Conservation (phyloP, 2,888 invertebrate genomes). For the Hecatera dysodea region DNA sequence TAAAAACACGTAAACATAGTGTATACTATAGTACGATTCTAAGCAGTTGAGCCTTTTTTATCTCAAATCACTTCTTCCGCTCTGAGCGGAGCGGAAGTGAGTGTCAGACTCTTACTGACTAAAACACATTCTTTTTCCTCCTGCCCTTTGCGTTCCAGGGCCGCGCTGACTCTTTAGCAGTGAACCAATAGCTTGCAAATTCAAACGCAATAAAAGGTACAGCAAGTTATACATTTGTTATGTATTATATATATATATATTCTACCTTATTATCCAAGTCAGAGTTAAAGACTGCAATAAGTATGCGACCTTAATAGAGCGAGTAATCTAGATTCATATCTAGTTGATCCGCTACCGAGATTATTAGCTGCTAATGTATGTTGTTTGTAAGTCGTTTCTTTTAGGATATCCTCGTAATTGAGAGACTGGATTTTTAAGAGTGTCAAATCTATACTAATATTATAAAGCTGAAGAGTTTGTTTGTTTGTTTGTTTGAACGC, state of each 20-base stretch:
- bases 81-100: no score
- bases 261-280: constrained; percentile 19
- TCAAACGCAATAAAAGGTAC: neutral
- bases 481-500: no score
- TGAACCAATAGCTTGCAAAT: neutral
- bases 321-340: constrained; percentile 46
- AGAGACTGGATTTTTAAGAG: neutral
- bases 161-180: no score
- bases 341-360: constrained; percentile 31
- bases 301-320: constrained; percentile 51
- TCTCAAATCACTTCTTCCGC: no score
- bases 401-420: constrained; percentile 16
- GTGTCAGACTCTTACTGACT: no score
- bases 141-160: no score
- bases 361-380: constrained; percentile 35
- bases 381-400: constrained; percentile 25
- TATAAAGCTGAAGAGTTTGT: no score
- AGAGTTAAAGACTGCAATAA: constrained; percentile 34
- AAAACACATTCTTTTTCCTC: no score
- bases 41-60: no score
- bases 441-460: neutral
- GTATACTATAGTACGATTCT: no score
- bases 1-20: no score
- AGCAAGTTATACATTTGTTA: constrained; percentile 15
- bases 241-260: no score